Conservation (phyloP, 2,888 invertebrate species). For the Spialia ferax region DNA sequence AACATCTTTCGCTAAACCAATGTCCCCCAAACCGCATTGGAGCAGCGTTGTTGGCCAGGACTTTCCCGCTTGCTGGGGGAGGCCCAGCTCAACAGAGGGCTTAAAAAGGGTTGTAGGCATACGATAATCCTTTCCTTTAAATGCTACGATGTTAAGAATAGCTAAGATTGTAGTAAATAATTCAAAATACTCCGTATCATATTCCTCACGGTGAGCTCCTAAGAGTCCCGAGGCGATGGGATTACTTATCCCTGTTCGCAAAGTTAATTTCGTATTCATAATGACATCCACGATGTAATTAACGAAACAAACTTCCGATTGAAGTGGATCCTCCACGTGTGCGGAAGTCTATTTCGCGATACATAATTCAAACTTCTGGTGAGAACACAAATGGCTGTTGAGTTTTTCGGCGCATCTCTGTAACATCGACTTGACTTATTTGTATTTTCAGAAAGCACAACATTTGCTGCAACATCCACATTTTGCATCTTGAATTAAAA, state of each 20-base stretch:
- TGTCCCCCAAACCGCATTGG: too few species aligned
- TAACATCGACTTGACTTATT: neutral
- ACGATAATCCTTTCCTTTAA: too few species aligned
- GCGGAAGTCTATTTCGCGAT: neutral
- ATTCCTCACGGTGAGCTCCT: too few species aligned
- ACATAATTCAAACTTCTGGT: slow-evolving; percentile 5
- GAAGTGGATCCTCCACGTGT: neutral
- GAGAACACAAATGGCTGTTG: slow-evolving; percentile 4
- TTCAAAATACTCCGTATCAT: too few species aligned
- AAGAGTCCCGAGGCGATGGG: too few species aligned
- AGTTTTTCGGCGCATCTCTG: neutral
- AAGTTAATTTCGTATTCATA: slow-evolving; percentile 7
- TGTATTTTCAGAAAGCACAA: neutral
- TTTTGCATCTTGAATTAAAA: neutral
- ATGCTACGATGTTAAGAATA: too few species aligned
- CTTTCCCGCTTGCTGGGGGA: too few species aligned
- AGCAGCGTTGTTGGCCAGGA: too few species aligned
- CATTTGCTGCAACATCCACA: neutral
- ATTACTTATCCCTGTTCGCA: neutral
- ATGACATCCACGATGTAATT: neutral
- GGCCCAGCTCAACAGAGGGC: too few species aligned
- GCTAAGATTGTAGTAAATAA: too few species aligned
- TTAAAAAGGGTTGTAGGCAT: too few species aligned
- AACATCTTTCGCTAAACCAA: too few species aligned
- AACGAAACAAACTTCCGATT: slow-evolving; percentile 11